Evolutionary conservation across 1,140 invertebrate species (phyloP), one percentile per base, ranked within the genome.

Genomic region (Varroa destructor): DNA sequence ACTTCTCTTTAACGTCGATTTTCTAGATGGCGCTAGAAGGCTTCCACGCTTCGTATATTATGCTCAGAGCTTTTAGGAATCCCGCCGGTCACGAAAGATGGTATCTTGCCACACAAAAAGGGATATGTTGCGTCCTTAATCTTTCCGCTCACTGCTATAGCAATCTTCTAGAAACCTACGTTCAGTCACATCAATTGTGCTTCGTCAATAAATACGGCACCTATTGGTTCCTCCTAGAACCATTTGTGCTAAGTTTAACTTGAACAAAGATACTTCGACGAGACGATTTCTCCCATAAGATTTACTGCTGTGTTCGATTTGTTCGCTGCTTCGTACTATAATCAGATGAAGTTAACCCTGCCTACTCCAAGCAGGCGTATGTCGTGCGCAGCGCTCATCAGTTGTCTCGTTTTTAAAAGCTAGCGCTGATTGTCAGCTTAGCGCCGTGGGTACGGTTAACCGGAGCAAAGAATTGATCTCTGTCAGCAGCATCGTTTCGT

Each of bases 181-280:
- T 37, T 46, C 12, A 67, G 40, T 14, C 61, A 37, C 40, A 46
- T 67, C 61, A 67, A 37, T 46, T 67, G n/a, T 67, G 61, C 46
- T 67, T 67, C 37, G 12, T 67, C 10, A 46, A 67, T 37, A 67
- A 8, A 37, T 2, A 67, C 40, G 8, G 46, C 14, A 2, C 14
- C 37, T 67, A 25, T 37, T 67, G 61, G 61, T 14, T 46, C 2
- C 40, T 67, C 61, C 61, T 67, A 12, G 61, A 10, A 14, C 61
- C 61, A 40, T 37, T 67, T 3, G 3, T 67, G 61, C 12, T 67
- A 67, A n/a, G 61, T 12, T n/a, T 12, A 6, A 36, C 40, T 3
- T 6, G 12, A 36, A 5, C 57, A n/a, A 56, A n/a, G 55, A 56
- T 12, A n/a, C 55, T 10, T 56, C n/a, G 55, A 10, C 55, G 55